A percentile compares a stretch with the other conserved stretches of the same genome.
Conservation (phyloP, 2,797 vertebrate genomes). For the Stomatorhinus walkeri region DNA sequence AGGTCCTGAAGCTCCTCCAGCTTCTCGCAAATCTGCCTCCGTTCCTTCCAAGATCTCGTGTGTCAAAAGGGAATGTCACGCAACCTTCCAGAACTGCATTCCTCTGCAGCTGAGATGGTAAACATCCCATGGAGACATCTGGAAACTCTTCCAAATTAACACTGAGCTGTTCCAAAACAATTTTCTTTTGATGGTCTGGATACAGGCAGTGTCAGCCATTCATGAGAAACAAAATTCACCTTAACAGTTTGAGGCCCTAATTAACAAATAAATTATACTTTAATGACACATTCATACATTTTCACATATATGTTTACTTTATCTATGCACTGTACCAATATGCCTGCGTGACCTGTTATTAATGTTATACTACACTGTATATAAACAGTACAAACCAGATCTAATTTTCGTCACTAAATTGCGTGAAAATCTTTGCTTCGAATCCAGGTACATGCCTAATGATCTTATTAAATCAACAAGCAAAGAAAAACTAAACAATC, state of each 20-base stretch:
- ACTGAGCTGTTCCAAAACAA: slow-evolving; percentile 57
- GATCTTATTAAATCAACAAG: not conserved
- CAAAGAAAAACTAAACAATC: not conserved
- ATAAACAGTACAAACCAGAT: not conserved
- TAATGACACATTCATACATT: not conserved
- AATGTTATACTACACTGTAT: not conserved
- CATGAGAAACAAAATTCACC: slow-evolving; percentile 43
- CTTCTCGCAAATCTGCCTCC: slow-evolving; percentile 28
- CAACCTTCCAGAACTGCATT: slow-evolving; percentile 40
- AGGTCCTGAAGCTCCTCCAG: slow-evolving; percentile 19
- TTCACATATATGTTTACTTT: not conserved
- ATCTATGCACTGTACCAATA: not conserved
- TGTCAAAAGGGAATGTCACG: slow-evolving; percentile 43
- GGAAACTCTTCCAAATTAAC: slow-evolving; percentile 53
- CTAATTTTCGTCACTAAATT: not conserved
- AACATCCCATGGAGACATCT: slow-evolving; percentile 50
- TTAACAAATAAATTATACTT: not conserved
- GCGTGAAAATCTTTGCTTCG: not conserved
- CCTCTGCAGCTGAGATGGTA: slow-evolving; percentile 51
- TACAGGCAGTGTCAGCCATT: slow-evolving; percentile 51
- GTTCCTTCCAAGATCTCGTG: slow-evolving; percentile 43
- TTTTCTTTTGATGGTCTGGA: slow-evolving; percentile 67
- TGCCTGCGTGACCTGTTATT: not conserved
- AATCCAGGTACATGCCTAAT: not conserved
- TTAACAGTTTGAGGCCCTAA: slow-evolving; percentile 41